Percentiles rank a stretch among this genome's conserved stretches.
phyloP scores from a whole-genome alignment of 2,113 vertebrate species.

The Chamaea fasciata region DNA sequence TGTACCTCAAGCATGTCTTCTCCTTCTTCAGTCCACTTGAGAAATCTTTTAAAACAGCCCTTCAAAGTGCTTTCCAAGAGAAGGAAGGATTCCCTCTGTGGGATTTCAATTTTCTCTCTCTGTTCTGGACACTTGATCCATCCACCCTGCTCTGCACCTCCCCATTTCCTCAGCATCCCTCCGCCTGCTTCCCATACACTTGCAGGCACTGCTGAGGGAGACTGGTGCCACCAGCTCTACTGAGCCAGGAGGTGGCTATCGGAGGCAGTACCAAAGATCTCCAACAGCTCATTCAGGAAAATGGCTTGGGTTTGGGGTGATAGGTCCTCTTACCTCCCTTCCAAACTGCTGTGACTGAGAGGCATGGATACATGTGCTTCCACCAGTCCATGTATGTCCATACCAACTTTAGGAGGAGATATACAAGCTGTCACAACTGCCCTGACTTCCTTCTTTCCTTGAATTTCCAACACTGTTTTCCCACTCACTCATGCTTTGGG shows the following conservation, averaged over 20 bases:
- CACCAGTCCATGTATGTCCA: fast-evolving
- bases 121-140: not conserved
- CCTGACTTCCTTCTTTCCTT: not conserved
- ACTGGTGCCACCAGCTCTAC: fast-evolving
- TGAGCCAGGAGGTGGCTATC: not conserved
- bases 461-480: not conserved
- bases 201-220: not conserved
- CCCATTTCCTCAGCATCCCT: fast-evolving
- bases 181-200: fast-evolving
- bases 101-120: not conserved
- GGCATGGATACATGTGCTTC: not conserved
- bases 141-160: not conserved
- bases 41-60: not conserved
- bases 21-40: not conserved
- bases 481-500: not conserved
- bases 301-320: fast-evolving
- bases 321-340: not conserved
- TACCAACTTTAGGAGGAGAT: not conserved
- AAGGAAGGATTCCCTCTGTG: not conserved
- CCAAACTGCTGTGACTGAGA: not conserved
- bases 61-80: not conserved
- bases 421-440: not conserved
- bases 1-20: not conserved
- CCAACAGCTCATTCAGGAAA: not conserved
- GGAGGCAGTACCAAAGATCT: not conserved